These are phyloP conservation scores for Dasyornis broadbenti DNA, from an alignment of 2,113 vertebrate species.

Conservation along the genomic window DNA sequence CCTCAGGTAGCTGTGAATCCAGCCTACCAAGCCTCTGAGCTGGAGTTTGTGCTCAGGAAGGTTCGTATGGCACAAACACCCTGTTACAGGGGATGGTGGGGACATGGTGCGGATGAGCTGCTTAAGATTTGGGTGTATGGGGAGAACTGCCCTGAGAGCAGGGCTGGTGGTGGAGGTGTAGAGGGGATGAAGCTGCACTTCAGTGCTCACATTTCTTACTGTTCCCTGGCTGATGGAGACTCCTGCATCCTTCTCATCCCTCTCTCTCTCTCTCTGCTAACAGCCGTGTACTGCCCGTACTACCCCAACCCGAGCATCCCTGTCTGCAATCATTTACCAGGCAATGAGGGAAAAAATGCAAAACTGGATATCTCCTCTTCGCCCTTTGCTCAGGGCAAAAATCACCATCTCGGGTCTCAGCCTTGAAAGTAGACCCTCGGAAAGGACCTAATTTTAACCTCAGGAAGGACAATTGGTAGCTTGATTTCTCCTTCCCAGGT, in stretches of 20 bases:
- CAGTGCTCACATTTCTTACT: background rate
- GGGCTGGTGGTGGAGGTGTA: background rate
- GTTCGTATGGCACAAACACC: slow-evolving; percentile 47
- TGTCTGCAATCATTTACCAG: background rate
- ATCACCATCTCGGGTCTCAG: background rate
- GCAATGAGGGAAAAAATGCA: background rate
- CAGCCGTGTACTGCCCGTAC: background rate
- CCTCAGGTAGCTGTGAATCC: slow-evolving; percentile 90
- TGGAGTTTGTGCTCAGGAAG: slow-evolving; percentile 83
- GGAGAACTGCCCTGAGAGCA: background rate
- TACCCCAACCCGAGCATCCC: background rate
- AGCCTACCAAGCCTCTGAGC: slow-evolving; percentile 84
- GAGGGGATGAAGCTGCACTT: background rate
- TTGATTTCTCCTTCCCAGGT: background rate
- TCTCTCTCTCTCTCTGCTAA: background rate
- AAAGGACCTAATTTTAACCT: background rate
- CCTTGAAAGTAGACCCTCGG: background rate
- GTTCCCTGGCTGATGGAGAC: background rate
- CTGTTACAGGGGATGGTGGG: background rate
- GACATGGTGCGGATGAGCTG: background rate
- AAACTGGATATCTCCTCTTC: background rate
- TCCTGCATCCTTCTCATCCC: background rate
- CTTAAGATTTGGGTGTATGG: background rate
- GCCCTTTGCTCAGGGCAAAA: background rate
- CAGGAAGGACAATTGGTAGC: background rate